A percentile compares a stretch with the other conserved stretches of the same genome.
phyloP scores from a whole-genome alignment of 2,888 invertebrate species.

The Dolichomitus sp. region DNA sequence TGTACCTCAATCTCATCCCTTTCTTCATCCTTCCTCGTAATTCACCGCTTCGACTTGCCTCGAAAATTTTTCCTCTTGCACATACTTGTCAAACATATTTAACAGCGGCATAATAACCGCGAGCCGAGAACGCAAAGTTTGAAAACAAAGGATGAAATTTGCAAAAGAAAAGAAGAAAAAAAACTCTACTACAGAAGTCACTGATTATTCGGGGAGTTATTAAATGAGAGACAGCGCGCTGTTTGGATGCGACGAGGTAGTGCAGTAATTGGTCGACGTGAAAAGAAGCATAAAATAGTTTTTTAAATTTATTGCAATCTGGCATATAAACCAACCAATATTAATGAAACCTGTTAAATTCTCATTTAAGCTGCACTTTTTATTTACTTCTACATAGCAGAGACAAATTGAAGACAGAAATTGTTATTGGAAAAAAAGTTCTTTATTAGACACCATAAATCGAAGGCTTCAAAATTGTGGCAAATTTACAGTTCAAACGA shows the following conservation, averaged over 20 bases:
- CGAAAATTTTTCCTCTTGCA: neutral
- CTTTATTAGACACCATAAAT: no score
- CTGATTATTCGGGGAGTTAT: constrained; percentile 37
- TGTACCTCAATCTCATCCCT: constrained; percentile 12
- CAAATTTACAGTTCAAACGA: no score
- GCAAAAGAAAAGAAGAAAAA: neutral
- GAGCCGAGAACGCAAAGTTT: constrained; percentile 8
- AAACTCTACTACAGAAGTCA: constrained; percentile 26
- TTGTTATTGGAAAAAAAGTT: no score
- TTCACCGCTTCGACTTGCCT: constrained; percentile 30
- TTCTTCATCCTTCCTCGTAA: constrained; percentile 30
- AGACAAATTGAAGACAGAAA: no score
- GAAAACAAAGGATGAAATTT: constrained; percentile 31
- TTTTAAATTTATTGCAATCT: no score
- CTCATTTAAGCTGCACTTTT: no score
- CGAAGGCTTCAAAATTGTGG: no score
- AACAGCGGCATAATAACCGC: constrained; percentile 29
- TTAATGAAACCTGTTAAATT: no score
- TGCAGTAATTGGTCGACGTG: no score
- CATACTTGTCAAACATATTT: constrained; percentile 22
- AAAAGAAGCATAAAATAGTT: no score
- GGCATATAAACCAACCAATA: no score
- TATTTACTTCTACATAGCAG: no score
- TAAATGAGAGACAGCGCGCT: neutral
- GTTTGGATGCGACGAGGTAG: neutral